Conservation (phyloP, 2,797 vertebrate genomes). For the Aviceda cuculoides region DNA sequence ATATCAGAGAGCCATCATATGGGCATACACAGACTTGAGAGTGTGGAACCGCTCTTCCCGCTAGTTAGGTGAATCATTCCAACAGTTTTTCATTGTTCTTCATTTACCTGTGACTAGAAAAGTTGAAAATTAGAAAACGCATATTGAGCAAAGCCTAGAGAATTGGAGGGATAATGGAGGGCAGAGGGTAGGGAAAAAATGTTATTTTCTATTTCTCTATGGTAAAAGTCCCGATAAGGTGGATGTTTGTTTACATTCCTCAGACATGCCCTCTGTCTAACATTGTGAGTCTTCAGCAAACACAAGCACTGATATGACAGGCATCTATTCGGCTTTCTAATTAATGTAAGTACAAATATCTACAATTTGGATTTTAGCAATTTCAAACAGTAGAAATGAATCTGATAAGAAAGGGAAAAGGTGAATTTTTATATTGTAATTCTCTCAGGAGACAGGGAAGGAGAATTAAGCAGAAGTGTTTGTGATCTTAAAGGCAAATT, state of each 20-base stretch:
- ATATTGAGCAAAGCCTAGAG: background rate
- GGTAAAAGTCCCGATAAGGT: conserved; percentile 20
- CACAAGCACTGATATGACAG: background rate
- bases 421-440: background rate
- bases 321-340: conserved; percentile 12
- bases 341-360: background rate
- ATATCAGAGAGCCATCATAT: background rate
- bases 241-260: conserved; percentile 18
- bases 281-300: conserved; percentile 21
- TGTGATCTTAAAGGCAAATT: background rate
- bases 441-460: background rate
- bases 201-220: conserved; percentile 17
- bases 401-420: background rate
- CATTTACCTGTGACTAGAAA: background rate
- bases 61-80: background rate
- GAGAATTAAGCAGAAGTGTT: background rate
- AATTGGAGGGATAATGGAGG: background rate
- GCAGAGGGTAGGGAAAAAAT: background rate
- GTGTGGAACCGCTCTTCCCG: background rate
- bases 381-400: background rate
- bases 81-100: background rate
- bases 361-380: background rate
- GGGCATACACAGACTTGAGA: background rate
- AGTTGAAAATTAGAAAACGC: background rate
- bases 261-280: conserved; percentile 8